Percentiles rank a stretch among this genome's conserved stretches.
These are phyloP conservation scores for Pluvialis apricaria DNA, from an alignment of 2,113 vertebrate species.

Conservation along the genomic window DNA sequence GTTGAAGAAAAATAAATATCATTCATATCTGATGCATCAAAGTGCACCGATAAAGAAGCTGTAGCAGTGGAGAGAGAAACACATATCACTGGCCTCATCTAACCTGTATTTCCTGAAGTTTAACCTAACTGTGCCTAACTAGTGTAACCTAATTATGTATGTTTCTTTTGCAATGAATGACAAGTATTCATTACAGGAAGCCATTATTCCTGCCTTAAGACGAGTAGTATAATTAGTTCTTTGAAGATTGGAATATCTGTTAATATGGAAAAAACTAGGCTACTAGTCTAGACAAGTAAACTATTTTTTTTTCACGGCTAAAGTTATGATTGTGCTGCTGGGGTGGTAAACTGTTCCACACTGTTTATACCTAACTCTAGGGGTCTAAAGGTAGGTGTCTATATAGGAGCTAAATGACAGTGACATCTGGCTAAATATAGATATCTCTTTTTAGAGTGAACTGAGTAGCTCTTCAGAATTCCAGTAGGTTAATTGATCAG, in stretches of 20 bases:
- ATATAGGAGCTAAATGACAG: background rate
- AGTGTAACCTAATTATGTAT: background rate
- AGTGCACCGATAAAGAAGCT: background rate
- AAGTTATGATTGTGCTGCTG: background rate
- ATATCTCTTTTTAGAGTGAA: background rate
- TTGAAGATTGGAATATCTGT: background rate
- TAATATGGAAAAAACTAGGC: background rate
- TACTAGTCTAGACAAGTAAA: background rate
- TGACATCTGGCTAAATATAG: background rate
- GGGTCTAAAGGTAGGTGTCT: background rate
- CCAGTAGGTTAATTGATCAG: background rate
- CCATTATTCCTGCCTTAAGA: background rate
- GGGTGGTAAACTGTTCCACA: background rate
- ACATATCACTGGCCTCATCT: background rate
- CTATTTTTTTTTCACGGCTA: background rate
- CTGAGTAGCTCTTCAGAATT: background rate
- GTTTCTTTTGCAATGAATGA: background rate
- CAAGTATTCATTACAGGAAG: background rate
- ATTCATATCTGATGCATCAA: background rate
- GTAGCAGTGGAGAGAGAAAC: background rate
- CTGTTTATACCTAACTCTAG: background rate
- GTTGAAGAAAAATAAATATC: background rate
- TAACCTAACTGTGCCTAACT: background rate
- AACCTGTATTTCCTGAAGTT: background rate
- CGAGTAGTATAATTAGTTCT: background rate